These are phyloP conservation scores for Holocentrus rufus DNA, from an alignment of 2,797 vertebrate genomes.

Conservation along the genomic window DNA sequence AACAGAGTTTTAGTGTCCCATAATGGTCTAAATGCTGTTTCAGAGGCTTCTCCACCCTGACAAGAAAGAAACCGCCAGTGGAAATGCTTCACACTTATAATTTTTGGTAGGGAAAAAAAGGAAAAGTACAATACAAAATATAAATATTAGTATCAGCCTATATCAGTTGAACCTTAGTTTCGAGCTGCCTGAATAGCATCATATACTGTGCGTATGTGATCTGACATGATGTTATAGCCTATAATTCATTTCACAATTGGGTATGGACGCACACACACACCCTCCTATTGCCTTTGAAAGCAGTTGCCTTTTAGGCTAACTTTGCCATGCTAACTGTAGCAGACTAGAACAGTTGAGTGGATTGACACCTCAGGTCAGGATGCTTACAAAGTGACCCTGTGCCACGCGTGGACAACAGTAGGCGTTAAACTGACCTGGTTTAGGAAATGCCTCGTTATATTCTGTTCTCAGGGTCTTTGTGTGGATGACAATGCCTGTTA, in stretches of 20 bases:
- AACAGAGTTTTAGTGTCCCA: too few species aligned
- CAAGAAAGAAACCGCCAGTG: background rate
- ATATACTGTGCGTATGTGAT: too few species aligned
- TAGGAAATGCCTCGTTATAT: constrained; percentile 13
- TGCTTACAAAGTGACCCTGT: constrained; percentile 1
- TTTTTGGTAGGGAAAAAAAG: too few species aligned
- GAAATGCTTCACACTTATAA: too few species aligned
- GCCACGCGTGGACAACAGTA: constrained; percentile 10
- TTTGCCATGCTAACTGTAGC: too few species aligned
- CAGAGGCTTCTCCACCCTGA: background rate
- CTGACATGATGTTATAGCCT: background rate
- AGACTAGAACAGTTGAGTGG: too few species aligned
- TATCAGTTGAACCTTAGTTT: too few species aligned
- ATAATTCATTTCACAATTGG: background rate
- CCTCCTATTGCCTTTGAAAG: background rate
- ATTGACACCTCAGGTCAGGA: background rate
- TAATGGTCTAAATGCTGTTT: background rate
- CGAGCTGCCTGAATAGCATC: too few species aligned
- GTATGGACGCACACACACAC: background rate
- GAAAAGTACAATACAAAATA: too few species aligned
- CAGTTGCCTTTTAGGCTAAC: too few species aligned
- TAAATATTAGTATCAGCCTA: too few species aligned
- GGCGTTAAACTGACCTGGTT: constrained; percentile 11
- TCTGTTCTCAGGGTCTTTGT: constrained; percentile 19
- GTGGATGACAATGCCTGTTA: constrained; percentile 19